Evolutionary conservation across 2,888 invertebrate genomes (phyloP).

Genomic region (Drosophila affinis): DNA sequence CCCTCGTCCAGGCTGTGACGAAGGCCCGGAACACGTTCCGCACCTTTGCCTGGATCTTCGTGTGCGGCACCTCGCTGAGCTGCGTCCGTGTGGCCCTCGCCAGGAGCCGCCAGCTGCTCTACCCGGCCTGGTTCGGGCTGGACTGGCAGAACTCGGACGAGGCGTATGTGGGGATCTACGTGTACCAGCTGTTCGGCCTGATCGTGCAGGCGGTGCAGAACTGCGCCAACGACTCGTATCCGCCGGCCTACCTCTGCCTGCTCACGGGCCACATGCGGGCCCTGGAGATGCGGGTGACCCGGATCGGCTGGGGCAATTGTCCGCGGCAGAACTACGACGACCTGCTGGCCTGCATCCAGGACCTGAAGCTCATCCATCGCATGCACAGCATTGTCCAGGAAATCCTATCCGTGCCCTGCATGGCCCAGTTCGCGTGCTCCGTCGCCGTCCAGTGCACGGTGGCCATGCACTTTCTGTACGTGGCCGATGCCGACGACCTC

Average conservation of each 20-base stretch:
- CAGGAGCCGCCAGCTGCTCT: conserved; percentile 63
- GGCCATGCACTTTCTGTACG: conserved; percentile 84
- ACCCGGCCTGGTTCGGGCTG: conserved; percentile 81
- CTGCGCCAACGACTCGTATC: conserved; percentile 81
- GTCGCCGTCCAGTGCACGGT: conserved; percentile 82
- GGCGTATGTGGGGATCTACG: conserved; percentile 55
- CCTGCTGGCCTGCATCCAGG: conserved; percentile 72
- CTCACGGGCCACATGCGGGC: conserved; percentile 78
- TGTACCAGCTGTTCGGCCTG: conserved; percentile 76
- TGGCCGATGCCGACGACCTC: conserved; percentile 73
- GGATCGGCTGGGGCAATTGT: conserved; percentile 54
- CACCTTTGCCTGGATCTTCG: conserved; percentile 69
- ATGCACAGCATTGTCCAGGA: conserved; percentile 84
- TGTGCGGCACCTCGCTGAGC: conserved; percentile 68
- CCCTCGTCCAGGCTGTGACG: conserved; percentile 57
- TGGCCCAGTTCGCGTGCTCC: conserved; percentile 85
- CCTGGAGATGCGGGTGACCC: conserved; percentile 70
- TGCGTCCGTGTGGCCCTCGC: conserved; percentile 63
- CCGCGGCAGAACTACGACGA: conserved; percentile 49
- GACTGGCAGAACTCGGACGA: conserved; percentile 68
- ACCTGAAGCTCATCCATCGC: conserved; percentile 76
- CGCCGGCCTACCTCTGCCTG: conserved; percentile 76
- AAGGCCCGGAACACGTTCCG: conserved; percentile 64
- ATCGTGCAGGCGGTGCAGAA: conserved; percentile 78
- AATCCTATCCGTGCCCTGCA: conserved; percentile 85